Evolutionary conservation across 2,888 invertebrate genomes (phyloP).

Genomic region (Xiphydria camelus): DNA sequence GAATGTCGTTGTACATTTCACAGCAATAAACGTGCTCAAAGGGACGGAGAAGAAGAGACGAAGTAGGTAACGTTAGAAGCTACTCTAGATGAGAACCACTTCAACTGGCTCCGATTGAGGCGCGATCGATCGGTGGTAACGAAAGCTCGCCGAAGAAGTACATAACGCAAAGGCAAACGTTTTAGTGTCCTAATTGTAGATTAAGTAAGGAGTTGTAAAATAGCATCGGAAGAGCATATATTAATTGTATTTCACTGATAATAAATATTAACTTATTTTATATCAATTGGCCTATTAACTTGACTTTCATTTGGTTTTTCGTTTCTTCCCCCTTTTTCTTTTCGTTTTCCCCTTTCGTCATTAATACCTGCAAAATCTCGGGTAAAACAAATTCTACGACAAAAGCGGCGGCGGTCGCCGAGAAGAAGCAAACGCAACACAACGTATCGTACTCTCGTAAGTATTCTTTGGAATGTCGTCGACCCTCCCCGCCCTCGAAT

Average conservation of each 20-base stretch:
- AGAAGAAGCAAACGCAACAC: constrained; percentile 25
- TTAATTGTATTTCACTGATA: constrained; percentile 48
- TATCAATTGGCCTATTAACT: constrained; percentile 33
- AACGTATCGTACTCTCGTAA: too few relatives aligned
- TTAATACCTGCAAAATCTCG: constrained; percentile 15
- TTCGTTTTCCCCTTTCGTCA: constrained; percentile 10
- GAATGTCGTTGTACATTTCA: too few relatives aligned
- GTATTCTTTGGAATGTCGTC: constrained; percentile 2
- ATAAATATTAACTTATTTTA: constrained; percentile 51
- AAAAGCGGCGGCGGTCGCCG: too few relatives aligned
- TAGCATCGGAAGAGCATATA: constrained; percentile 41
- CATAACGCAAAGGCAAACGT: constrained; percentile 18
- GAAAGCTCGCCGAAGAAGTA: too few relatives aligned
- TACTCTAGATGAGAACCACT: too few relatives aligned
- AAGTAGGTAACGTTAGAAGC: too few relatives aligned
- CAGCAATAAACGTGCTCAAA: constrained; percentile 40
- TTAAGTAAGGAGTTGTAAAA: constrained; percentile 39
- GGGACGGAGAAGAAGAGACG: too few relatives aligned
- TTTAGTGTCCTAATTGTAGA: too few relatives aligned
- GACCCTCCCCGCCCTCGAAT: too few relatives aligned
- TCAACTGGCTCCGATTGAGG: too few relatives aligned
- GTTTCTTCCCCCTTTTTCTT: constrained; percentile 11
- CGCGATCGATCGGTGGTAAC: too few relatives aligned
- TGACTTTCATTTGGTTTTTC: constrained; percentile 31
- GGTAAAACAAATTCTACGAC: too few relatives aligned